phyloP scores from a whole-genome alignment of 2,113 vertebrate species.

The Chaetodon trifascialis region DNA sequence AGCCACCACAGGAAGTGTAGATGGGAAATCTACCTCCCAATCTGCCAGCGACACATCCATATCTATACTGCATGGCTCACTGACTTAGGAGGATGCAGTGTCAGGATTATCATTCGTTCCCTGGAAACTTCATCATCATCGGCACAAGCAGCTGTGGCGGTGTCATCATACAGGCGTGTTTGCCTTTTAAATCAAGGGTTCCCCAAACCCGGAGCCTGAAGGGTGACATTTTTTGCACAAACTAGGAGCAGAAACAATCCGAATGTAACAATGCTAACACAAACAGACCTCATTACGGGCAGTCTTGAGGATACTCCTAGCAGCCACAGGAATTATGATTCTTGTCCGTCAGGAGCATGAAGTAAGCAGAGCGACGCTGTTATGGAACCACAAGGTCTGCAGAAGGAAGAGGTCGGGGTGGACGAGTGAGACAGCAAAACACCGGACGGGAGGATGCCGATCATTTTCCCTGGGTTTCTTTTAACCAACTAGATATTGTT shows the following conservation, averaged over 20 bases:
- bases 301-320: slow-evolving; percentile 41
- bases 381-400: background rate
- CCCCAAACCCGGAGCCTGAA: slow-evolving; percentile 50
- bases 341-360: background rate
- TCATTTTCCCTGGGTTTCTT: background rate
- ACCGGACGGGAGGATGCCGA: background rate
- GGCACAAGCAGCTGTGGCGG: slow-evolving; percentile 60
- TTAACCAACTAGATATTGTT: background rate
- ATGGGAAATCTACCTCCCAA: slow-evolving; percentile 82
- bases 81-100: slow-evolving; percentile 78
- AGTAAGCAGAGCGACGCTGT: background rate
- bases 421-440: background rate
- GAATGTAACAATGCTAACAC: slow-evolving; percentile 53
- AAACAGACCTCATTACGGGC: slow-evolving; percentile 58
- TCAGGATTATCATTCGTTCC: slow-evolving; percentile 80
- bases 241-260: slow-evolving; percentile 51
- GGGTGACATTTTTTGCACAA: slow-evolving; percentile 52
- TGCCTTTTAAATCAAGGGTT: slow-evolving; percentile 79
- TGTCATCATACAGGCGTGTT: slow-evolving; percentile 54
- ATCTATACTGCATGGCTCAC: slow-evolving; percentile 81
- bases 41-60: slow-evolving; percentile 80
- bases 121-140: slow-evolving; percentile 80
- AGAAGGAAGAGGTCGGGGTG: background rate
- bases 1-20: slow-evolving; percentile 78
- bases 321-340: background rate